Evolutionary conservation across 1,140 invertebrate species (phyloP), one percentile per base, ranked within the genome.

Genomic region (Halictus rubicundus): DNA sequence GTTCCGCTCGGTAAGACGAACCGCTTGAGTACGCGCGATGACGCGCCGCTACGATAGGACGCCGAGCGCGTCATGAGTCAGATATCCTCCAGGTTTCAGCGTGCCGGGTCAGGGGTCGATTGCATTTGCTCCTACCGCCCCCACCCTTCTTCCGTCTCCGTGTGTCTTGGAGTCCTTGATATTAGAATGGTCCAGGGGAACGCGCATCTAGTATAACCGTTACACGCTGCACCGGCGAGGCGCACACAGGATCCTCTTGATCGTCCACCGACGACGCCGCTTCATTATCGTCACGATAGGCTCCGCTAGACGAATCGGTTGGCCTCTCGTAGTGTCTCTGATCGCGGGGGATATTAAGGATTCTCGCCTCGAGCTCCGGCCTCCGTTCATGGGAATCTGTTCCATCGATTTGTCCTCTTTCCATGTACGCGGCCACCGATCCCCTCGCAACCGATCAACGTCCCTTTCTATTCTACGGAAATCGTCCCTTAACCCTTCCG

Each of bases 111-210:
- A 87, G 57, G 85, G 90, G 90, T 91, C 89, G 88, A 65, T 85
- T 90, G 89, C 90, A 88, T 90, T 89, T 88, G 89, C 89, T 90
- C 86, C 85, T 88, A 87, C 88, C 86, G 77, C 80, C 59, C 69
- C 64, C 84, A 60, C 68, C 78, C 70, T 69, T 57, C 73, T 52
- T 60, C 61, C 65, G 70, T 57, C 75, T 46, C 81, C 63, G 52
- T 82, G 78, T 80, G 74, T 84, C 78, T 83, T 75, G 74, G 83
- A 91, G 90, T 91, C 90, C 90, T 91, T 91, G 90, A 91, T 91
- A 91, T 91, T 91, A 91, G 90, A 91, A 91, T 91, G 90, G 90
- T 88, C 90, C 90, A 88, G 82, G 85, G 85, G 81, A 88, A 88
- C 85, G 86, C 82, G 87, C 84, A 87, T 86, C 72, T 81, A 88